Conservation (phyloP, 2,888 invertebrate species). For the Gastrophysa polygoni region DNA sequence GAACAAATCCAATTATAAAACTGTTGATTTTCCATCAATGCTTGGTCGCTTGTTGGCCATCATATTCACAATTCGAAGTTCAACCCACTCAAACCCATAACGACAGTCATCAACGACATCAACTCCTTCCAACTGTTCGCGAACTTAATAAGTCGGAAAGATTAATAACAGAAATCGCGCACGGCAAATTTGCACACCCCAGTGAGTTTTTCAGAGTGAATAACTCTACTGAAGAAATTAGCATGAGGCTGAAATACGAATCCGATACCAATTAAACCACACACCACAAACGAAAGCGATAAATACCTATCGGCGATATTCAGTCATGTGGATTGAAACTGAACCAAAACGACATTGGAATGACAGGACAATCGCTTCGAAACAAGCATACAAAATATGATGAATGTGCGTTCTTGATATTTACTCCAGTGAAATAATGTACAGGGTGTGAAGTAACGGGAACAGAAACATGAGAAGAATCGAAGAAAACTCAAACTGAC, state of each 20-base stretch:
- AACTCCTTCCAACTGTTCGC: background rate
- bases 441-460: too few relatives aligned
- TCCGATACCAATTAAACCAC: background rate
- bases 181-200: background rate
- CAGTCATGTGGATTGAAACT: too few relatives aligned
- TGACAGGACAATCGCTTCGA: too few relatives aligned
- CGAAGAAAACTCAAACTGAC: too few relatives aligned
- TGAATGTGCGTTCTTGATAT: too few relatives aligned
- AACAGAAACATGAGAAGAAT: too few relatives aligned
- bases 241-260: background rate
- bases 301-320: too few relatives aligned
- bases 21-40: background rate
- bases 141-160: background rate
- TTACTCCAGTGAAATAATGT: too few relatives aligned
- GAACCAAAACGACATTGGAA: too few relatives aligned
- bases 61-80: background rate
- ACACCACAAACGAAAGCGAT: background rate
- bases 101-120: background rate
- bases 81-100: background rate
- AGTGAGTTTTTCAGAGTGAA: slow-evolving; percentile 4
- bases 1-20: background rate
- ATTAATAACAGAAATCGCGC: background rate
- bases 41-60: background rate
- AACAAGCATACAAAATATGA: too few relatives aligned
- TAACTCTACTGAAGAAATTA: background rate